Evolutionary conservation across 2,888 invertebrate genomes (phyloP), one percentile per base, ranked within the genome.

Genomic region (Agrochola lychnidis): DNA sequence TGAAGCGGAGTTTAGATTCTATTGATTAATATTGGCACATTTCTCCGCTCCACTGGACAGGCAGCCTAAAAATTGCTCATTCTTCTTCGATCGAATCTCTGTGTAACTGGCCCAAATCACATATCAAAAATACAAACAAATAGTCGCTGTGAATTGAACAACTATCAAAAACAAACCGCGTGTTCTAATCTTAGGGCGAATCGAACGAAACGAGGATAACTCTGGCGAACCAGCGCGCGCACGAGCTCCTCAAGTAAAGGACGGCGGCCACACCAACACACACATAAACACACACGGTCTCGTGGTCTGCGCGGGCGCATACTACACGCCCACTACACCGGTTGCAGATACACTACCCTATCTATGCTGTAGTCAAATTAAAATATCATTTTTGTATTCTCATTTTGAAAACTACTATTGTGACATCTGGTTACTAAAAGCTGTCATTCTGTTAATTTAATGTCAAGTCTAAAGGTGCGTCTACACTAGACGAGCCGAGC

Each of bases 151-250:
- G 87, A 84, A 92, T 91, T 92, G 91, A 91, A 91, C 87, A 89
- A 88, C 82, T 83, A 90, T 83, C 88, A 91, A 83, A 93, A 93
- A 94, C 93, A 91, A 94, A 91, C 91, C 92, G 90, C 91, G 92
- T 94, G 90, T 95, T 96, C 91, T 95, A 89, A 93, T 93, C 93
- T 89, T 95, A 95, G 95, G 98, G 98, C 91, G 98, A 98, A 97
- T 98, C 99, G 91, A 99, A 99, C 97, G 99, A 99, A 97, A 98
- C 98, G 93, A 98, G 99, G 97, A 99, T 99, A 98, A 98, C 98
- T 96, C 98, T 99, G 96, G 99, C 99, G 94, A 99, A 99, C 97
- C 98, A 99, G 97, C 98, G 99, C 93, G 99, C 99, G 94, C 99
- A 99, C 97, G 99, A 99, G 97, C 98, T 99, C 94, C 98, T 99